Conservation (phyloP, 2,888 invertebrate species). For the Drosophila melanosoma region DNA sequence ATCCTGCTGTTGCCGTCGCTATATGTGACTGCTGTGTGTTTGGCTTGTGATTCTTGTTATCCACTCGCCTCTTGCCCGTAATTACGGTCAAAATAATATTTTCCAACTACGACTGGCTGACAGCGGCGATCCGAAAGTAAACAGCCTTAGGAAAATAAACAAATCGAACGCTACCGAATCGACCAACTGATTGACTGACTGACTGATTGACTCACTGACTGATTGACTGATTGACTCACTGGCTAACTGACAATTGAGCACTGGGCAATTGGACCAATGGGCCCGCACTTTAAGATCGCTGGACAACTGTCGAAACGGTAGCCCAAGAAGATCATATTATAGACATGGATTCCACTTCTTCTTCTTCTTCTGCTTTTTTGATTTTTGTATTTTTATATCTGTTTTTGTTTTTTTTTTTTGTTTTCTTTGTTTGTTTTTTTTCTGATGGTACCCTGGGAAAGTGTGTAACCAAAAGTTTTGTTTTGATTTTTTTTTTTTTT, state of each 20-base stretch:
- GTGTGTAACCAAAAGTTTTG: slow-evolving; percentile 36
- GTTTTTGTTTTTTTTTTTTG: not conserved
- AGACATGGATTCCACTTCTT: slow-evolving; percentile 10
- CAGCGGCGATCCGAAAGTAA: slow-evolving; percentile 63
- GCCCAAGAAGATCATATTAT: slow-evolving; percentile 30
- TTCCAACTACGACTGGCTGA: slow-evolving; percentile 57
- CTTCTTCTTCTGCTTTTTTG: not conserved
- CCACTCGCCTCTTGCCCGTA: slow-evolving; percentile 50
- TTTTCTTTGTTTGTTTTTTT: slow-evolving; percentile 8
- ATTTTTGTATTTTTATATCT: not conserved
- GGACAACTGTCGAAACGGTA: slow-evolving; percentile 59
- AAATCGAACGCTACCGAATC: slow-evolving; percentile 47
- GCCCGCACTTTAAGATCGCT: slow-evolving; percentile 52
- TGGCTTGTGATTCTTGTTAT: slow-evolving; percentile 35
- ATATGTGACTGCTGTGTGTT: slow-evolving; percentile 12
- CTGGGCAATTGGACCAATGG: slow-evolving; percentile 30
- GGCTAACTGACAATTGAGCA: not conserved
- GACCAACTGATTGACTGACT: slow-evolving; percentile 15
- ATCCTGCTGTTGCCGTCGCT: slow-evolving; percentile 31
- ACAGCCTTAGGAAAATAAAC: slow-evolving; percentile 79
- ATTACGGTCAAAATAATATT: slow-evolving; percentile 84
- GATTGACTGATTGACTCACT: not conserved
- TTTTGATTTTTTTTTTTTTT: slow-evolving; percentile 27
- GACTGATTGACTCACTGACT: slow-evolving; percentile 1
- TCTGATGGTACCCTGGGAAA: slow-evolving; percentile 65